Evolutionary conservation across 2,888 invertebrate species (phyloP).

Genomic region (Chrysolina haemoptera): DNA sequence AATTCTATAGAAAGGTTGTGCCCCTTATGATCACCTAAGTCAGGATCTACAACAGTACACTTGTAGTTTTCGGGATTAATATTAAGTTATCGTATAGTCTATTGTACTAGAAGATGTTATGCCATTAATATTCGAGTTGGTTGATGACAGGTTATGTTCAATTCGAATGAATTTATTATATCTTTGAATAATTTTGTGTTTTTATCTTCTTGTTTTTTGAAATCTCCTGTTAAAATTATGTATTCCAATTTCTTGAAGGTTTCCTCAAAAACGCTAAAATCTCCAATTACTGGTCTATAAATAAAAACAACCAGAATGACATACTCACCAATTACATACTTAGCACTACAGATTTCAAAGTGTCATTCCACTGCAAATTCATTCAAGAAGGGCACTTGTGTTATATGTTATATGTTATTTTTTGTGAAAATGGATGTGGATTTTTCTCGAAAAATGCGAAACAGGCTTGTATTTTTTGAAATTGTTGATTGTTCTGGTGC

Average conservation of each 20-base stretch:
- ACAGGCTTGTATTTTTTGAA: constrained; percentile 11
- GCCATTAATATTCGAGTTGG: constrained; percentile 24
- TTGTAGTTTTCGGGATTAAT: constrained; percentile 10
- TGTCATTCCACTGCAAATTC: constrained; percentile 17
- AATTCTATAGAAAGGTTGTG: constrained; percentile 15
- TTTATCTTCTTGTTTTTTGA: constrained; percentile 7
- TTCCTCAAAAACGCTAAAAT: constrained; percentile 17
- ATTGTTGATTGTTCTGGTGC: too few species aligned
- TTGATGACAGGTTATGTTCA: constrained; percentile 25
- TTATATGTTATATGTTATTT: constrained; percentile 14
- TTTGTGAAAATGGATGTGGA: constrained; percentile 17
- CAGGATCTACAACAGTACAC: background rate
- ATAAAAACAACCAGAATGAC: constrained; percentile 16
- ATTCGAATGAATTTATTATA: constrained; percentile 20
- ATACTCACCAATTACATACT: constrained; percentile 20
- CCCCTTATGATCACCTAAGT: constrained; percentile 16
- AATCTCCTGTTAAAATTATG: constrained; percentile 21
- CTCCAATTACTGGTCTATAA: constrained; percentile 22
- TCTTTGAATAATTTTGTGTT: too few species aligned
- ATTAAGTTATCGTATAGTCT: too few species aligned
- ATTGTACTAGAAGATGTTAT: constrained; percentile 18
- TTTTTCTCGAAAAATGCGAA: constrained; percentile 20
- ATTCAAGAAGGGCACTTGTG: constrained; percentile 25
- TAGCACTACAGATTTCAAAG: constrained; percentile 21
- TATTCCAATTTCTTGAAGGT: constrained; percentile 9